Evolutionary conservation across 2,113 vertebrate genomes (phyloP), one percentile per base, ranked within the genome.

Genomic region (Pholis gunnellus): DNA sequence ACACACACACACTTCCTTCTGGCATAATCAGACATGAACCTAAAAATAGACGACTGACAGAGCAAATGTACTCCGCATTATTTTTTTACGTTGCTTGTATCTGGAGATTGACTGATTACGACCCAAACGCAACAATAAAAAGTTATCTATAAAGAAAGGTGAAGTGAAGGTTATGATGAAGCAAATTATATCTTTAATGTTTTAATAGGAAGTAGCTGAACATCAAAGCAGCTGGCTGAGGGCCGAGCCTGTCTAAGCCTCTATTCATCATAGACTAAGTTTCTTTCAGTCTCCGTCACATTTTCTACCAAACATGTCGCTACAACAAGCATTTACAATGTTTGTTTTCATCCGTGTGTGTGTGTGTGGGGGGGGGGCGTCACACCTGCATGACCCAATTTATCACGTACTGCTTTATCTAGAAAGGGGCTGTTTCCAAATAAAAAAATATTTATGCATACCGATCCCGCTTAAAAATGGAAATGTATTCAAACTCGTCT

Each of bases 401-500:
- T 88, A 88, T 88, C 84, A 78, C 78, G 79, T 83, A 18, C n/a
- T 74, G 82, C 87, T 91, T 93, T 76, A 86, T 89, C 81, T 87
- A 44, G 22, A 79, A 70, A 86, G 78, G 46, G 74, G 80, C 78
- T 88, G 88, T 88, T 87, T 79, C 61, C 82, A 83, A 81, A 83
- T 94, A 84, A 91, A 86, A 88, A 90, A 90, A 84, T 91, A 90
- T 93, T 84, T 88, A 91, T 91, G 87, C 88, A 93, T 88, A 80
- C 83, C 29, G 66, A 88, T 88, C 82, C 84, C 64, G 59, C 75
- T 90, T 91, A 90, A 92, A 93, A 90, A 93, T 93, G 86, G 78
- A 94, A 94, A 93, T 92, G 50, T 93, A 94, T 93, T 94, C 91
- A 74, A 75, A 83, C 78, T 90, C 61, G 72, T 91, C 92, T 92